A percentile compares a stretch with the other conserved stretches of the same genome.
Evolutionary conservation across 2,113 vertebrate species (phyloP).

Genomic region (Bos indicus): DNA sequence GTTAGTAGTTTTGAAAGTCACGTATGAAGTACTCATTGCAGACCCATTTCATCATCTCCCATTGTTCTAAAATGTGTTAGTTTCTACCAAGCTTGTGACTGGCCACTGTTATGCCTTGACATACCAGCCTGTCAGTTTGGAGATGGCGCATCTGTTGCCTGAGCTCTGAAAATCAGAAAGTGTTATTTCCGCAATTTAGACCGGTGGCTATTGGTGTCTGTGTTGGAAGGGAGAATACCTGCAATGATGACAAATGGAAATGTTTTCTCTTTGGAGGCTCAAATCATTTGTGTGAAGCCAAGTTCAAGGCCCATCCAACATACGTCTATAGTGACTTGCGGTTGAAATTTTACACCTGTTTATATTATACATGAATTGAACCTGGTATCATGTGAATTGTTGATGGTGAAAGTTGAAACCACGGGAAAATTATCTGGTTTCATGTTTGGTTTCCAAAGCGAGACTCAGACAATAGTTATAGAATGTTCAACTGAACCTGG

Average conservation of each 20-base stretch:
- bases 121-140: not conserved
- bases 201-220: not conserved
- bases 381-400: conserved; percentile 58
- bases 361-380: conserved; percentile 72
- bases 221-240: not conserved
- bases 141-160: not conserved
- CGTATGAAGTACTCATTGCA: conserved; percentile 40
- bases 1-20: conserved; percentile 55
- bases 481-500: not conserved
- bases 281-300: conserved; percentile 41
- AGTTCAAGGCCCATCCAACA: conserved; percentile 12
- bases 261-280: conserved; percentile 31
- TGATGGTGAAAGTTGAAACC: conserved; percentile 61
- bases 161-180: not conserved
- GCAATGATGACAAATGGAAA: conserved; percentile 30
- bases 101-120: not conserved
- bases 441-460: conserved; percentile 59
- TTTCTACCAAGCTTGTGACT: conserved; percentile 1
- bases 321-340: conserved; percentile 57
- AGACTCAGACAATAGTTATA: conserved; percentile 48
- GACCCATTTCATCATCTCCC: conserved; percentile 43
- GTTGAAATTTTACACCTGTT: conserved; percentile 69
- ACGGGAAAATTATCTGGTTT: conserved; percentile 60
- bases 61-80: conserved; percentile 12
- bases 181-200: not conserved